Base-by-base conservation (phyloP, 2,888 invertebrate genomes). In the Sacculina carcini region DNA sequence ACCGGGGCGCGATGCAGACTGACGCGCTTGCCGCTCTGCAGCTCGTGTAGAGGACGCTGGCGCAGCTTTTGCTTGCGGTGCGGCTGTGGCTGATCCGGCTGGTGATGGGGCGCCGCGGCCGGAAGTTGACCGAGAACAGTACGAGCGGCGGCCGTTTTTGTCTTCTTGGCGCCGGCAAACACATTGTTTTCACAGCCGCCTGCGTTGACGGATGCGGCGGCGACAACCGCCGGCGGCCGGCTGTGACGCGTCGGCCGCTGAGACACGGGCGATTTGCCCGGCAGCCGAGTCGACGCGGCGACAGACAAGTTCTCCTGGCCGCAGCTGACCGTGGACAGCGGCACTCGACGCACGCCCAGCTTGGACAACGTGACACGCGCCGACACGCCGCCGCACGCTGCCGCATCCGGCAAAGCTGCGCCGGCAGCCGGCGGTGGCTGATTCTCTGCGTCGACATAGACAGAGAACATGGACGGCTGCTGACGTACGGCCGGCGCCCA, bases 41-140 rank as follows among this genome's bases (percentile, higher is more conserved):
- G 44, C 2, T 44, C 44, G 28, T 44, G 28, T 19, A 44, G 44
- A 3, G 44, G 44, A n/a, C 44, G 44, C 44, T 44, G 44, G 16
- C 19, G n/a, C 44, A 44, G 44, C 28, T 44, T 44, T 19, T 44
- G 44, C 6, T 44, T 44, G 44, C 44, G 44, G 28, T 44, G 44
- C 44, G 26, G 44, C n/a, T 26, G 28, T 16, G 28, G 44, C 44
- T 16, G 2, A 16, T 26, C 28, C 28, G 28, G 44, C 28, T n/a
- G 9, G 12, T 21, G 16, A 19, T 28, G 16, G 44, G 39, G 2
- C 23, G 19, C 14, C 9, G 38, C 38, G 38, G 38, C 21, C 36
- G 5, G 36, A 4, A 16, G 6, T 16, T 16, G 16, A n/a, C 36
- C 16, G 36, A 16, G 16, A 36, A 16, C 36, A 5, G 36, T 16